Evolutionary conservation across 2,113 vertebrate species (phyloP).

Genomic region (Formicarius rufipectus): DNA sequence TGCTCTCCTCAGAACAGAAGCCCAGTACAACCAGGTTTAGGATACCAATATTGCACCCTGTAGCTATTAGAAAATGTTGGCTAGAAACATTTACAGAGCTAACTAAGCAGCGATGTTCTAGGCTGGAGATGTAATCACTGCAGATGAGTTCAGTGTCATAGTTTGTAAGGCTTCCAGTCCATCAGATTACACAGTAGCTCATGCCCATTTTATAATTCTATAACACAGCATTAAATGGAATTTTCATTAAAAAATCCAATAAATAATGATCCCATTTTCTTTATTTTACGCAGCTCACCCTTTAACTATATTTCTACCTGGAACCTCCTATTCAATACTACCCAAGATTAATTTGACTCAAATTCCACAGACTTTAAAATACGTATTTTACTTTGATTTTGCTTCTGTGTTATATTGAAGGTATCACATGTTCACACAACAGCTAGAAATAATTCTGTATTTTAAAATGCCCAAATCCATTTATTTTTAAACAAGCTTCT

Average conservation of each 20-base stretch:
- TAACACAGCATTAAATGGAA: slow-evolving; percentile 1
- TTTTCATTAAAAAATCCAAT: not conserved
- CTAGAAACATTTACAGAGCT: not conserved
- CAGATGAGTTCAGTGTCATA: not conserved
- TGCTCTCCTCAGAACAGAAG: not conserved
- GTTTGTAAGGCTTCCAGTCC: slow-evolving; percentile 15
- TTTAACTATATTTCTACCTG: not conserved
- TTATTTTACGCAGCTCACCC: not conserved
- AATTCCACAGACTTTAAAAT: not conserved
- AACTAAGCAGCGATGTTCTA: slow-evolving; percentile 1
- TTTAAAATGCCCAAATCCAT: not conserved
- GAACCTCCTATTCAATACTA: not conserved
- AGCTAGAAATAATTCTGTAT: not conserved
- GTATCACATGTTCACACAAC: not conserved
- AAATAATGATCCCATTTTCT: not conserved
- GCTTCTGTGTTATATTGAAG: not conserved
- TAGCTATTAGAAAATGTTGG: not conserved
- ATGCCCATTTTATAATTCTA: not conserved
- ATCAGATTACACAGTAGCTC: slow-evolving; percentile 11
- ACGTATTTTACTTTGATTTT: slow-evolving; percentile 27
- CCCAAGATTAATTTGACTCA: not conserved
- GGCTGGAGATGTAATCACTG: not conserved
- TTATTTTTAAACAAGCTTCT: not conserved
- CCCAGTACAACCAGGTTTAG: not conserved
- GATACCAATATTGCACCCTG: not conserved